Conservation (phyloP, 2,888 invertebrate species). For the Amphipoea oculea region DNA sequence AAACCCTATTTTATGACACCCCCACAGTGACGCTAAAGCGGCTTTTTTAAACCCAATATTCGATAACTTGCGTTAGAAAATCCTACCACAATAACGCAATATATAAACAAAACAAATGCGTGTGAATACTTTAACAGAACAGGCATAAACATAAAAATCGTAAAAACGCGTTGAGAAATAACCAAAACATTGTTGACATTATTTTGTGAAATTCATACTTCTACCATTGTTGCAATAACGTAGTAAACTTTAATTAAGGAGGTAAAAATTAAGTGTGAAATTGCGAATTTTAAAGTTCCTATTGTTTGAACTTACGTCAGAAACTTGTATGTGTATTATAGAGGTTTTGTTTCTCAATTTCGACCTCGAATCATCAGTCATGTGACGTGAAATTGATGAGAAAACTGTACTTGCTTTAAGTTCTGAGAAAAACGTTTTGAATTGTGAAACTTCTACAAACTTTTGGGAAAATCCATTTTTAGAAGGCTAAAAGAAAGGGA, state of each 20-base stretch:
- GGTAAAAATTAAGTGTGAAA: constrained; percentile 52
- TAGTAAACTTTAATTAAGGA: constrained; percentile 60
- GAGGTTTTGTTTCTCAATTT: constrained; percentile 36
- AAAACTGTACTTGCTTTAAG: constrained; percentile 24
- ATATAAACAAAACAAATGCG: constrained; percentile 23
- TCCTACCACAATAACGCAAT: constrained; percentile 36
- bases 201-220: constrained; percentile 59
- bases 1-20: not conserved
- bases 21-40: not conserved
- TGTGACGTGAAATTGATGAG: constrained; percentile 46
- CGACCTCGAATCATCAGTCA: constrained; percentile 45
- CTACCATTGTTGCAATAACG: constrained; percentile 51
- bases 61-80: constrained; percentile 16
- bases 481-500: not conserved
- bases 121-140: constrained; percentile 44
- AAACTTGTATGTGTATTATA: constrained; percentile 9
- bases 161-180: constrained; percentile 51
- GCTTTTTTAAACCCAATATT: constrained; percentile 28
- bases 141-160: constrained; percentile 33
- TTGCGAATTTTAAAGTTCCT: constrained; percentile 47
- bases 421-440: not conserved
- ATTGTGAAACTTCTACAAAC: not conserved
- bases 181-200: constrained; percentile 60
- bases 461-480: not conserved
- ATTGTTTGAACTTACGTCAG: constrained; percentile 60